phyloP scores from a whole-genome alignment of 2,797 vertebrate species.

The Phataginus tricuspis region DNA sequence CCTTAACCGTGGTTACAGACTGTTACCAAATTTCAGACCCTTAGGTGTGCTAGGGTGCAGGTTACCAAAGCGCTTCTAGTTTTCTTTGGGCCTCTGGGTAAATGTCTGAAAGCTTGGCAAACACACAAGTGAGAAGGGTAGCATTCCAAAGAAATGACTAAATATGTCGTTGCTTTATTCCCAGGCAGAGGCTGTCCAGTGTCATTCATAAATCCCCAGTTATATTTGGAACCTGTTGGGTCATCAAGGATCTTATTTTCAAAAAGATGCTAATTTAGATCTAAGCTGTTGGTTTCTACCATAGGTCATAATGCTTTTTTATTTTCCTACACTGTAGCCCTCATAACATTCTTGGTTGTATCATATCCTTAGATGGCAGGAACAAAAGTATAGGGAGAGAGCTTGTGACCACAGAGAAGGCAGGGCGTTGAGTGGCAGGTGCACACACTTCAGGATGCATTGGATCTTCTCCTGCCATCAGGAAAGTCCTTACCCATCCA shows the following conservation, averaged over 20 bases:
- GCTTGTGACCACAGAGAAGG: background rate
- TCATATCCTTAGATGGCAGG: background rate
- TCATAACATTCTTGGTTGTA: background rate
- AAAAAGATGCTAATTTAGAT: slow-evolving; percentile 50
- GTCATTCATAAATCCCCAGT: slow-evolving; percentile 9
- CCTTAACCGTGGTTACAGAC: background rate
- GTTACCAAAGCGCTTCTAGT: background rate
- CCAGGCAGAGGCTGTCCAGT: background rate
- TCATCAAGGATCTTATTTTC: slow-evolving; percentile 43
- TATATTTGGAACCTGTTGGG: background rate
- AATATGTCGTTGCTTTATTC: background rate
- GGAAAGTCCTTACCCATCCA: background rate
- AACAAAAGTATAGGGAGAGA: background rate
- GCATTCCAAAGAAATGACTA: background rate
- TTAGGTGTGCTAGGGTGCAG: background rate
- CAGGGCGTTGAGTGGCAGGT: background rate
- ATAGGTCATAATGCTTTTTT: background rate
- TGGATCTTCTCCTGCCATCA: background rate
- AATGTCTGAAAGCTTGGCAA: slow-evolving; percentile 14
- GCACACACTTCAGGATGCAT: background rate
- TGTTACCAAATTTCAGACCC: background rate
- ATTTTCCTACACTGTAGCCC: background rate
- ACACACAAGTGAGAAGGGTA: background rate
- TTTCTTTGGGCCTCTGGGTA: slow-evolving; percentile 11
- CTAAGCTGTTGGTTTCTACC: slow-evolving; percentile 43